Evolutionary conservation across 2,888 invertebrate genomes (phyloP).

Genomic region (Drosophila robusta): DNA sequence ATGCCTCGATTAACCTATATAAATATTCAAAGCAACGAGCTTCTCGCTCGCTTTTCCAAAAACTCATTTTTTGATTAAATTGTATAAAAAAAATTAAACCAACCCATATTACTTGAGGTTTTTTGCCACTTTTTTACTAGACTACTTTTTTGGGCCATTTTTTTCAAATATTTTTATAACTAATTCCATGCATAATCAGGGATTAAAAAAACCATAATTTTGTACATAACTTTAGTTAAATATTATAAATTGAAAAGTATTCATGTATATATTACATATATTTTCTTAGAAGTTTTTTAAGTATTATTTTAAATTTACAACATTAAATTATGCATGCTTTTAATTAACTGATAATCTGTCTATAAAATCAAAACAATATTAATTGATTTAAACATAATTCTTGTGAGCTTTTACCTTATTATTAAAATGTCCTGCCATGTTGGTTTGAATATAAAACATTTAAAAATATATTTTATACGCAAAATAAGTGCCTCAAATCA

Average conservation of each 20-base stretch:
- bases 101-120: constrained; percentile 48
- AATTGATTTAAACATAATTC: no score
- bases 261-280: no score
- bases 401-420: no score
- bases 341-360: background rate
- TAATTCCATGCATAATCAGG: constrained; percentile 36
- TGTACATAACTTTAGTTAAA: constrained; percentile 8
- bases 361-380: no score
- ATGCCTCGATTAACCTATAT: constrained; percentile 61
- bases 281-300: background rate
- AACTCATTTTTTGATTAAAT: constrained; percentile 40
- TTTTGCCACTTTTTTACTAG: constrained; percentile 45
- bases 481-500: no score
- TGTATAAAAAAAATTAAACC: constrained; percentile 45
- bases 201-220: constrained; percentile 18
- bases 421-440: no score
- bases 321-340: background rate
- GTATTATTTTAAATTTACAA: background rate
- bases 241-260: constrained; percentile 1
- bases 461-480: no score
- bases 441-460: no score
- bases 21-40: constrained; percentile 45
- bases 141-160: constrained; percentile 37
- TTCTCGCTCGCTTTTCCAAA: constrained; percentile 19
- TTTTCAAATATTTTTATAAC: constrained; percentile 24